Evolutionary conservation across 2,113 vertebrate species (phyloP).

Genomic region (Salvelinus fontinalis): DNA sequence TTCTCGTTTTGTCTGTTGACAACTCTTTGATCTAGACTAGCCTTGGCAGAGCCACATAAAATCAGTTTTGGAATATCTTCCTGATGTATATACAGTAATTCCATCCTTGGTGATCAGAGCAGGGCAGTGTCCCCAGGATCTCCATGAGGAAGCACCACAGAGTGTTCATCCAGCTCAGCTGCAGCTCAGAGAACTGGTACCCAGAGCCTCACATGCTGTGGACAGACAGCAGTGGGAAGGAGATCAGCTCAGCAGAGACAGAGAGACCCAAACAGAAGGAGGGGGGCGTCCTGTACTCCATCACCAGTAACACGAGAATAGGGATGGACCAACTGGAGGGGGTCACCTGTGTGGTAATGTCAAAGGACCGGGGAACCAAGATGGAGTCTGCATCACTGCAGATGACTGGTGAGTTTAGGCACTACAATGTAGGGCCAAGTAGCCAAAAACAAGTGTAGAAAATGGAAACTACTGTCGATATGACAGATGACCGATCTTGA

Average conservation of each 20-base stretch:
- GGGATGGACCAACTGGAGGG: background rate
- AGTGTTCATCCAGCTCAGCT: background rate
- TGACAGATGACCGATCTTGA: background rate
- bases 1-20: background rate
- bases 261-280: background rate
- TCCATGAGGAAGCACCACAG: background rate
- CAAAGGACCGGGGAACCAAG: background rate
- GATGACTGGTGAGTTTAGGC: background rate
- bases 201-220: constrained; percentile 23
- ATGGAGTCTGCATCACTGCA: background rate
- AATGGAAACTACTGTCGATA: background rate
- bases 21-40: background rate
- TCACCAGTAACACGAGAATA: background rate
- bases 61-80: background rate
- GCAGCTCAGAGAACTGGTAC: constrained; percentile 17
- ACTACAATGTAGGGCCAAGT: background rate
- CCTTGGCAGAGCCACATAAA: background rate
- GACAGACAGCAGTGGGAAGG: background rate
- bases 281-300: background rate
- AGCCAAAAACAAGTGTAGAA: background rate
- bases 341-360: background rate
- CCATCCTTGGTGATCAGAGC: background rate
- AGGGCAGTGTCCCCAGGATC: constrained; percentile 11
- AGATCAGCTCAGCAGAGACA: background rate
- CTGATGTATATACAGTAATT: background rate